Evolutionary conservation across 2,797 vertebrate species (phyloP).

Genomic region (Poeciliopsis gracilis): DNA sequence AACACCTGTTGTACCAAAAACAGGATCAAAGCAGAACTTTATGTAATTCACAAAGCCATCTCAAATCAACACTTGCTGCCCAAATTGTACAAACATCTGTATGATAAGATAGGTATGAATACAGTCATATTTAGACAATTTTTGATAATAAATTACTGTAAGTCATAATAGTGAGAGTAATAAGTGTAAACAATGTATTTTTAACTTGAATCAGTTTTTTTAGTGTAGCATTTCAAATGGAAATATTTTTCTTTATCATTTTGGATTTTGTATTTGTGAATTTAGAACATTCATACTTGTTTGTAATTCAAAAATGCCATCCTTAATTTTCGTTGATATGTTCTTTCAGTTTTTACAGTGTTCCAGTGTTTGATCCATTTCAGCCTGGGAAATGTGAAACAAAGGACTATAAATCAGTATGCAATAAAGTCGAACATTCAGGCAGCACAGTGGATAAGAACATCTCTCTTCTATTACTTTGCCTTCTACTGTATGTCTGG

Average conservation of each 20-base stretch:
- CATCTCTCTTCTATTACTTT: conserved; percentile 29
- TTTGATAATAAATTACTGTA: too few relatives aligned
- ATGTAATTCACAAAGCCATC: not conserved
- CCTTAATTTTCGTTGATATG: too few relatives aligned
- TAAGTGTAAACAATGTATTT: too few relatives aligned
- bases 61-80: not conserved
- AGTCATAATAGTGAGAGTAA: too few relatives aligned
- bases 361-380: too few relatives aligned
- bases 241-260: too few relatives aligned
- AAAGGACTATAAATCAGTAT: not conserved
- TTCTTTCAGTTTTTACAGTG: too few relatives aligned
- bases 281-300: too few relatives aligned
- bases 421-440: not conserved
- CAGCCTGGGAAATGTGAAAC: not conserved
- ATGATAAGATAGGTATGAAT: not conserved
- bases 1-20: not conserved
- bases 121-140: not conserved
- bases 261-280: too few relatives aligned
- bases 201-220: too few relatives aligned
- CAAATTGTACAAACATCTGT: not conserved
- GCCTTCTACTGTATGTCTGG: conserved; percentile 33
- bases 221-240: too few relatives aligned
- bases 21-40: not conserved
- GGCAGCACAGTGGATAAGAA: not conserved
- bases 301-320: too few relatives aligned